Conservation (phyloP, 1,140 invertebrate species). For the Eumaeus atala region DNA sequence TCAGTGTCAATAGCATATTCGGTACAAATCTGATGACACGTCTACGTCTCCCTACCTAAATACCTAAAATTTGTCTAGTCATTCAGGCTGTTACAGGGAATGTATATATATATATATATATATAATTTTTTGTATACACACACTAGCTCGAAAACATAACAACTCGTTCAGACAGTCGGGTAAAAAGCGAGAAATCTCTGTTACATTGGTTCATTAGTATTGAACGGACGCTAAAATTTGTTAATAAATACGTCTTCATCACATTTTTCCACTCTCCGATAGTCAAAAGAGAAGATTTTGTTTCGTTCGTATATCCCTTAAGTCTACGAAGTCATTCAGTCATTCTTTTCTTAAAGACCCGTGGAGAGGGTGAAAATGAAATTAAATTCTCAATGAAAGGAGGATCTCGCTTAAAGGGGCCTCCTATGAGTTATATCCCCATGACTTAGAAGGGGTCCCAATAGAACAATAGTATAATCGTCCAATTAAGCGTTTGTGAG, state of each 20-base stretch:
- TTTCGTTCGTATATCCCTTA: conserved; percentile 43
- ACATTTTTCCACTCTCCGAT: conserved; percentile 6
- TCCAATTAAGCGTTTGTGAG: conserved; percentile 67
- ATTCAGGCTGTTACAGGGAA: too few relatives aligned
- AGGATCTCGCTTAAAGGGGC: conserved; percentile 55
- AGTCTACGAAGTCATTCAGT: conserved; percentile 54
- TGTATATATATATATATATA: too few relatives aligned
- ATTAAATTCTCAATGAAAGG: conserved; percentile 71
- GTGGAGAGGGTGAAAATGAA: conserved; percentile 63
- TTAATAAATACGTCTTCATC: conserved; percentile 1
- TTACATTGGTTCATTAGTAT: too few relatives aligned
- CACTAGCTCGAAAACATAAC: too few relatives aligned
- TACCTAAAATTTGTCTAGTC: too few relatives aligned
- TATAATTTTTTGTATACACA: too few relatives aligned
- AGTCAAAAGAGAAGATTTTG: conserved; percentile 26
- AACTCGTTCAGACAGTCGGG: too few relatives aligned
- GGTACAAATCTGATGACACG: too few relatives aligned
- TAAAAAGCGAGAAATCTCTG: too few relatives aligned
- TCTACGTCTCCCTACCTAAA: too few relatives aligned
- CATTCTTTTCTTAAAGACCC: conserved; percentile 67
- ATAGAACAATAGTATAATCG: conserved; percentile 69
- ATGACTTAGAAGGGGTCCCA: conserved; percentile 45
- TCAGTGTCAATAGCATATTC: too few relatives aligned
- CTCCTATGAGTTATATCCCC: conserved; percentile 64
- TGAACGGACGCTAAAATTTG: conserved; percentile 1